Conservation (phyloP, 1,140 invertebrate species). For the Holcopasites calliopsidis region DNA sequence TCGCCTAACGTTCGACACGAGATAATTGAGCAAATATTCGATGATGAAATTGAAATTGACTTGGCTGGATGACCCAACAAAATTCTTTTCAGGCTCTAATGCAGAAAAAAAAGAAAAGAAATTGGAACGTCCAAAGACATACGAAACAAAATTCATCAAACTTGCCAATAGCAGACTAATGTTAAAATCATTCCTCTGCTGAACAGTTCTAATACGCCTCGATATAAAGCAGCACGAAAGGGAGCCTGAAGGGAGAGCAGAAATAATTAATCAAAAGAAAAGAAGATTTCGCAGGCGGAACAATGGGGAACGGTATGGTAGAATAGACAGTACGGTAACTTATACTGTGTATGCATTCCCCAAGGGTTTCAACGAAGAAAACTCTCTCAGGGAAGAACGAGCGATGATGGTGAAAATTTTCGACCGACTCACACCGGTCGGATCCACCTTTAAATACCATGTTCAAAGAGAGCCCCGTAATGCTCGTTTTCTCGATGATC, state of each 20-base stretch:
- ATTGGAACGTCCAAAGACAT: too few species aligned
- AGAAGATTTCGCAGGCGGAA: neutral
- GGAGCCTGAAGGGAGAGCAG: neutral
- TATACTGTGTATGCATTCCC: neutral
- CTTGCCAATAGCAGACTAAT: neutral
- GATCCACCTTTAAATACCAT: conserved; percentile 16
- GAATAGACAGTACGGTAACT: neutral
- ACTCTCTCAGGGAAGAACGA: neutral
- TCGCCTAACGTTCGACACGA: neutral
- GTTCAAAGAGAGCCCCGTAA: conserved; percentile 17
- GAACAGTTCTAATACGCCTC: neutral
- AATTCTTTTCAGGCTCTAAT: too few species aligned
- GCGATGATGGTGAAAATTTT: conserved; percentile 17
- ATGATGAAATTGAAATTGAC: too few species aligned
- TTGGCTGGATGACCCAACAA: too few species aligned
- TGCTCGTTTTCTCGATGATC: conserved; percentile 10
- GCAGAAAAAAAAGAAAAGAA: too few species aligned
- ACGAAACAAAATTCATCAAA: neutral
- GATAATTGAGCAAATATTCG: too few species aligned
- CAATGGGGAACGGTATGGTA: neutral
- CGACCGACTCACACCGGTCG: neutral
- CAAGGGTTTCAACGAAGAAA: too few species aligned
- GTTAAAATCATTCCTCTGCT: neutral
- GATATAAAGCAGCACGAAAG: neutral
- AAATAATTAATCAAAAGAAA: conserved; percentile 11